Base-by-base conservation (phyloP, 2,113 vertebrate genomes). In the Etheostoma cragini region DNA sequence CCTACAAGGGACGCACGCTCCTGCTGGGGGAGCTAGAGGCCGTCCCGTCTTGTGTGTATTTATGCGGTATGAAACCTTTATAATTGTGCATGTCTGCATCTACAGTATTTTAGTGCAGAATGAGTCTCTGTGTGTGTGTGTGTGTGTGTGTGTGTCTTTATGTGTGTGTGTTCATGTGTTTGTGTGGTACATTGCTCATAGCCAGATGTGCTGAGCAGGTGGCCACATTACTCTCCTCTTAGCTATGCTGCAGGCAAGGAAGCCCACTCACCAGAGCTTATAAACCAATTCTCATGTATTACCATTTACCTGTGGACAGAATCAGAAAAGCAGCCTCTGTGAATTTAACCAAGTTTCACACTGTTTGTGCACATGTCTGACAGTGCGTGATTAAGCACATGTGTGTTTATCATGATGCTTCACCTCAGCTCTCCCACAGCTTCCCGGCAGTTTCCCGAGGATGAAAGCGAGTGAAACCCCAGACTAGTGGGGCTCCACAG, bases 401-500 rank as follows among this genome's bases (percentile, higher is more conserved):
- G 94, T 92, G 83, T 90, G 92, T 95, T 94, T 93, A 94, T 93
- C 94, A 94, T 91, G 91, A 93, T 81, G 68, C 95, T 93, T 93
- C 17, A 80, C 94, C 95, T 95, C 94, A 82, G 89, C 94, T 91
- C 94, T 94, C 73, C 83, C 82, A 38, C 82, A 89, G 91, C 93
- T 95, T 96, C 95, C 94, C 92, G 89, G 86, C 88, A 88, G 90
- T 86, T 93, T 93, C 88, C 91, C 82, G 45, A 94, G 95, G 94
- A 91, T 95, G 53, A 65, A 94, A 87, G 94, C 90, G 80, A 93
- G 89, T 93, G 92, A 95, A 95, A 95, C 94, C 95, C 90, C 94
- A 95, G 97, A 96, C 95, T 96, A 95, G 95, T 91, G 95, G 96
- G 97, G 97, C 97, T 97, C 97, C 97, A 96, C 94, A 94, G 93